Percentiles rank a stretch among this genome's conserved stretches.
These are phyloP conservation scores for Zapus hudsonius DNA, from an alignment of 2,113 vertebrate genomes.

Conservation along the genomic window DNA sequence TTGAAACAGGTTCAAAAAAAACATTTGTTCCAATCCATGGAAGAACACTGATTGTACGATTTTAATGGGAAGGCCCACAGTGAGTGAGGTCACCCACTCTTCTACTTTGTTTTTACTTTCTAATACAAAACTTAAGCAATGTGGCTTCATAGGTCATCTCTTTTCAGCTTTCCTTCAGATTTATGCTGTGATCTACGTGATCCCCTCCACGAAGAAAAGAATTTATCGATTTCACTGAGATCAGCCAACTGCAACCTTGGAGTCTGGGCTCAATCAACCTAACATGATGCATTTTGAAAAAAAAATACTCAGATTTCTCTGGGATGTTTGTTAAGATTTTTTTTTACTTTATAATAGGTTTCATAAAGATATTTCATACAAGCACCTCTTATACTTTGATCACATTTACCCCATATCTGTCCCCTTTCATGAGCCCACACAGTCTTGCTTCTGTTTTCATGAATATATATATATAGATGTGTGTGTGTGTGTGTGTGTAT, in stretches of 20 bases:
- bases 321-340: neutral
- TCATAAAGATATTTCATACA: no score
- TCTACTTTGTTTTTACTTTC: slow-evolving; percentile 55
- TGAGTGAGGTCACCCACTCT: slow-evolving; percentile 65
- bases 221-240: slow-evolving; percentile 70
- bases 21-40: slow-evolving; percentile 66
- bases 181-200: neutral
- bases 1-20: slow-evolving; percentile 76
- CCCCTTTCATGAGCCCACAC: no score
- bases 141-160: slow-evolving; percentile 57
- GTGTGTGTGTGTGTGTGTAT: no score
- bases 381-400: no score
- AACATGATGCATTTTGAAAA: slow-evolving; percentile 52
- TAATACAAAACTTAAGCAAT: slow-evolving; percentile 59
- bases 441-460: no score
- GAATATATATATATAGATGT: no score
- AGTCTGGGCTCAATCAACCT: slow-evolving; percentile 50
- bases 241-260: slow-evolving; percentile 10
- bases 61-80: slow-evolving; percentile 48
- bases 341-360: no score
- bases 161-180: slow-evolving; percentile 34
- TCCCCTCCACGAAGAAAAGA: slow-evolving; percentile 53
- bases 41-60: slow-evolving; percentile 44
- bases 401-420: no score
- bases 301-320: neutral